phyloP scores from a whole-genome alignment of 2,888 invertebrate species.

The Orchestes rusci region DNA sequence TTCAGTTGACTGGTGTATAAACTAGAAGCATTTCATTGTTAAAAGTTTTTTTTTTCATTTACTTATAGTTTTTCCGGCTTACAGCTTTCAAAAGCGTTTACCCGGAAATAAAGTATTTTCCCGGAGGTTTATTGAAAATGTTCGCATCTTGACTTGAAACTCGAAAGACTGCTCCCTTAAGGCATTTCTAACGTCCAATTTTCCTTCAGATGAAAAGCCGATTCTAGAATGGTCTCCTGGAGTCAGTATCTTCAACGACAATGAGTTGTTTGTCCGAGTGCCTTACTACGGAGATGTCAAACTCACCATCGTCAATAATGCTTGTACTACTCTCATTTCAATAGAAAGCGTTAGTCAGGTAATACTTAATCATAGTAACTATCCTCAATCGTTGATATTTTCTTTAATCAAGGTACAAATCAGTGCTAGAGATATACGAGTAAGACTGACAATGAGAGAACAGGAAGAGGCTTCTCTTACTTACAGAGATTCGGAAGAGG shows the following conservation, averaged over 20 bases:
- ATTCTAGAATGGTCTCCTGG: slow-evolving; percentile 46
- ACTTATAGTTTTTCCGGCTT: no score
- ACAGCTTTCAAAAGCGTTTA: no score
- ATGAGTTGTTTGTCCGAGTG: slow-evolving; percentile 51
- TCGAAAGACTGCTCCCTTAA: no score
- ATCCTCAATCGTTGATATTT: neutral
- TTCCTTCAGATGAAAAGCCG: slow-evolving; percentile 7
- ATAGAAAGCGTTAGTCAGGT: slow-evolving; percentile 57
- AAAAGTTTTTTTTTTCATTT: no score
- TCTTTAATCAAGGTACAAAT: slow-evolving; percentile 69
- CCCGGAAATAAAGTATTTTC: no score
- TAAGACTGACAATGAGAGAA: slow-evolving; percentile 49
- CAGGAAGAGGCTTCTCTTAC: slow-evolving; percentile 24
- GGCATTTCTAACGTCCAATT: no score
- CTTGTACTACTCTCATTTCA: slow-evolving; percentile 47
- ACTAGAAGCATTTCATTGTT: no score
- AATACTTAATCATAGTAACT: slow-evolving; percentile 6
- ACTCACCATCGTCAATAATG: slow-evolving; percentile 46
- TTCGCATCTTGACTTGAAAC: no score
- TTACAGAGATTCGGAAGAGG: slow-evolving; percentile 8
- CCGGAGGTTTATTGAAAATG: no score
- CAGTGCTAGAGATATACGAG: slow-evolving; percentile 73
- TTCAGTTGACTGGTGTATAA: no score
- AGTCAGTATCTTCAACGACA: slow-evolving; percentile 45
- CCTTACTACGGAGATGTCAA: slow-evolving; percentile 55